These are phyloP conservation scores for Burhinus oedicnemus DNA, from an alignment of 2,113 vertebrate species.

Conservation along the genomic window DNA sequence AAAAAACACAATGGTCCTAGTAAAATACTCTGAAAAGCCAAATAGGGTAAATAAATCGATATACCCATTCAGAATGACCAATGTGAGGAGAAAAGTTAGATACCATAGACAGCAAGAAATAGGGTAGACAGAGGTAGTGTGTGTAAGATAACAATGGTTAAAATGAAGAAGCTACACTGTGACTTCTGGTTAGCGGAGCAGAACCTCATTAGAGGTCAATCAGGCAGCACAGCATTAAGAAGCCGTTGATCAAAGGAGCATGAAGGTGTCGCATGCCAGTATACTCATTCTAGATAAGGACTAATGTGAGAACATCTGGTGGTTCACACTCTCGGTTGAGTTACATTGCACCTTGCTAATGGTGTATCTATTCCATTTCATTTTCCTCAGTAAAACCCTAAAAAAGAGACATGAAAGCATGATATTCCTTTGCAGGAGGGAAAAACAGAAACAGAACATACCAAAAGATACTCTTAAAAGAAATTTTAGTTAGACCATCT, in stretches of 20 bases:
- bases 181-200: background rate
- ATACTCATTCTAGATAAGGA: background rate
- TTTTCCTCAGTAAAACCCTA: conserved; percentile 21
- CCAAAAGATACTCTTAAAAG: conserved; percentile 29
- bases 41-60: background rate
- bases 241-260: background rate
- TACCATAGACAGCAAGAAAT: background rate
- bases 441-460: background rate
- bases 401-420: conserved; percentile 40
- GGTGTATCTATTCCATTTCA: conserved; percentile 14
- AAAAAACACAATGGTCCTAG: background rate
- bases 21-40: background rate
- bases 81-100: background rate
- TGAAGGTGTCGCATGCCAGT: background rate
- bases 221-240: background rate
- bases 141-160: background rate
- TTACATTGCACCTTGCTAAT: conserved; percentile 30
- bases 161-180: background rate
- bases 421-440: conserved; percentile 7
- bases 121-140: background rate
- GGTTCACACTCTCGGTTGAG: background rate
- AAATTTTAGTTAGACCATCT: conserved; percentile 62
- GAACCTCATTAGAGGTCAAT: background rate
- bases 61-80: background rate
- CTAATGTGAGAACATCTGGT: background rate